Percentiles rank a stretch among this genome's conserved stretches.
Evolutionary conservation across 2,888 invertebrate species (phyloP).

Genomic region (Tridacna crocea): DNA sequence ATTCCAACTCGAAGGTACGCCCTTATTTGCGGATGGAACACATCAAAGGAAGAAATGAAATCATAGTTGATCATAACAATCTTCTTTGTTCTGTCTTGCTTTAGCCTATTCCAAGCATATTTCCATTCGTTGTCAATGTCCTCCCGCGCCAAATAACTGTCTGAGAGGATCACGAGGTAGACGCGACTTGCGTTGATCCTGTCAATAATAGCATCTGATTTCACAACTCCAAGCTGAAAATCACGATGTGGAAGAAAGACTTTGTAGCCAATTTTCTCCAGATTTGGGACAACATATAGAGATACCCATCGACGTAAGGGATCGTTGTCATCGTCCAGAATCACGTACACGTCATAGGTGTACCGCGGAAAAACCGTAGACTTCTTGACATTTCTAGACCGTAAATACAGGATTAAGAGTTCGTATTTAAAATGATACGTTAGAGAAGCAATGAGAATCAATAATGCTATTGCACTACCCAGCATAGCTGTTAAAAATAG

Average conservation of each 20-base stretch:
- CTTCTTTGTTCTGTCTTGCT: conserved; percentile 26
- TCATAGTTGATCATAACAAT: conserved; percentile 47
- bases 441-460: conserved; percentile 20
- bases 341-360: conserved; percentile 39
- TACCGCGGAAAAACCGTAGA: not conserved
- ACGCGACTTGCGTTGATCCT: conserved; percentile 22
- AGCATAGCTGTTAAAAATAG: conserved; percentile 12
- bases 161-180: conserved; percentile 35
- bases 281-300: conserved; percentile 8
- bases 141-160: conserved; percentile 30
- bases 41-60: conserved; percentile 31
- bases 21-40: conserved; percentile 26
- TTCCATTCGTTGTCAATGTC: conserved; percentile 44
- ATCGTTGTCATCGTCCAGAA: conserved; percentile 40
- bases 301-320: conserved; percentile 29
- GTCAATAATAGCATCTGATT: conserved; percentile 24
- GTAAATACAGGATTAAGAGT: conserved; percentile 27
- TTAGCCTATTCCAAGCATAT: conserved; percentile 37
- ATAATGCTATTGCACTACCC: not conserved
- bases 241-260: conserved; percentile 36
- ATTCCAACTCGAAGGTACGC: conserved; percentile 41
- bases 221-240: conserved; percentile 27
- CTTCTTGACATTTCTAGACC: conserved; percentile 12
- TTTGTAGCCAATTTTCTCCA: conserved; percentile 34
- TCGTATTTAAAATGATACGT: conserved; percentile 31